Base-by-base conservation (phyloP, 2,888 invertebrate genomes). In the Macaria liturata region DNA sequence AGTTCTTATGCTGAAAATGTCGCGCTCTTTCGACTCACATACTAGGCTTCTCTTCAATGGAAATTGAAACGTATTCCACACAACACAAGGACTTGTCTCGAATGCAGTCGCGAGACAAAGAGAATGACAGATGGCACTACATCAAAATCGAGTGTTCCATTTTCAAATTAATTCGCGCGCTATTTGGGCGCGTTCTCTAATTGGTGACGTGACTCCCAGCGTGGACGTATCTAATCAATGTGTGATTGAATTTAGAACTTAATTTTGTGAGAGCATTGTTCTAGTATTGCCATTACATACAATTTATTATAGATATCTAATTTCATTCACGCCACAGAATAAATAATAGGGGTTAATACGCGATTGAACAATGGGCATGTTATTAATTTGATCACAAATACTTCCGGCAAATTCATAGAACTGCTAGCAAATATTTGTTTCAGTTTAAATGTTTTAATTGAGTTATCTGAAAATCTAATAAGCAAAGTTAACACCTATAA, bases 61-160 rank as follows among this genome's bases (percentile, higher is more conserved):
- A 40, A 56, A 53, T 46, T 42, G 48, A 32, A 61, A 9, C 45
- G 49, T 52, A 46, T 20, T 37, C 5, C 7, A 37, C 0, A 37
- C 30, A 0, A 5, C 0, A 32, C 69, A 71, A 71, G 66, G 68
- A 64, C 57, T 49, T 47, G 49, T 68, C 62, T 74, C 31, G 55
- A 20, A 47, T 69, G 61, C 9, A 60, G 47, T 9, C 44, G 9
- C 48, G n/a, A 55, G 53, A 66, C 66, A 66, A 68, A 61, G 66
- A 75, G 76, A 75, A 78, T 81, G 88, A 86, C 88, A 86, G 79
- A 77, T 80, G 80, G 84, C 88, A 88, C 88, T 91, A 88, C 85
- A 88, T 91, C 91, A 91, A 88, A 87, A 86, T 90, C 84, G 88
- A 91, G 90, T 84, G 88, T 86, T 88, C 88, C 81, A 85, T 89